Evolutionary conservation across 2,113 vertebrate genomes (phyloP).

Genomic region (Datnioides undecimradiatus): DNA sequence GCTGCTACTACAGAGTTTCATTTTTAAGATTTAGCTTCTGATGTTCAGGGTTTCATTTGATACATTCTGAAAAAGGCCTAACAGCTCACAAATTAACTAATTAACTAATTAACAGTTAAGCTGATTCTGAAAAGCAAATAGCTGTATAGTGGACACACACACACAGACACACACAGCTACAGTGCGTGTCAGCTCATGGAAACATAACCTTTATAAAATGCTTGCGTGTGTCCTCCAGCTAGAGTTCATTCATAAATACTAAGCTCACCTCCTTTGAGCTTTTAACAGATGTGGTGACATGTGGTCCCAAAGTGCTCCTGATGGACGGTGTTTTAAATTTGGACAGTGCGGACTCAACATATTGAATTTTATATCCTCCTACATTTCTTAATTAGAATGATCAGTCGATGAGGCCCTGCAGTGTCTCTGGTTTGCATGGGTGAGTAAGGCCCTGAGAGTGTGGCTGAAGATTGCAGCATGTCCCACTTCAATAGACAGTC

Average conservation of each 20-base stretch:
- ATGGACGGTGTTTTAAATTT: too few relatives aligned
- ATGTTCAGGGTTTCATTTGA: conserved; percentile 1
- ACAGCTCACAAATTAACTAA: neutral
- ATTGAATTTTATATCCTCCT: neutral
- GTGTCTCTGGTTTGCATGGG: neutral
- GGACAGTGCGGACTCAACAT: too few relatives aligned
- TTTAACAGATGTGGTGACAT: conserved; percentile 3
- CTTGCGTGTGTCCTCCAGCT: neutral
- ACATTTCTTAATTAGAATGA: neutral
- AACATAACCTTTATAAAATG: conserved; percentile 1
- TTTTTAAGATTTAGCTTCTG: too few relatives aligned
- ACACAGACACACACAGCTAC: neutral
- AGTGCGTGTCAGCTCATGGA: neutral
- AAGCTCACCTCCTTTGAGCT: neutral
- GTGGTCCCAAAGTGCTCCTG: neutral
- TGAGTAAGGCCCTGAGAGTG: neutral
- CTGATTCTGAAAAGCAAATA: neutral
- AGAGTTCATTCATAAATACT: conserved; percentile 22
- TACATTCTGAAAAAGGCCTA: neutral
- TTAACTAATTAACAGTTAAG: too few relatives aligned
- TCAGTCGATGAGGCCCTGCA: neutral
- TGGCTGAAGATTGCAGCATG: conserved; percentile 3
- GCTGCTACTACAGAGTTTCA: too few relatives aligned
- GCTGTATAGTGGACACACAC: neutral
- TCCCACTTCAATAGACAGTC: conserved; percentile 36